phyloP scores from a whole-genome alignment of 2,797 vertebrate genomes.

The Coluber constrictor region DNA sequence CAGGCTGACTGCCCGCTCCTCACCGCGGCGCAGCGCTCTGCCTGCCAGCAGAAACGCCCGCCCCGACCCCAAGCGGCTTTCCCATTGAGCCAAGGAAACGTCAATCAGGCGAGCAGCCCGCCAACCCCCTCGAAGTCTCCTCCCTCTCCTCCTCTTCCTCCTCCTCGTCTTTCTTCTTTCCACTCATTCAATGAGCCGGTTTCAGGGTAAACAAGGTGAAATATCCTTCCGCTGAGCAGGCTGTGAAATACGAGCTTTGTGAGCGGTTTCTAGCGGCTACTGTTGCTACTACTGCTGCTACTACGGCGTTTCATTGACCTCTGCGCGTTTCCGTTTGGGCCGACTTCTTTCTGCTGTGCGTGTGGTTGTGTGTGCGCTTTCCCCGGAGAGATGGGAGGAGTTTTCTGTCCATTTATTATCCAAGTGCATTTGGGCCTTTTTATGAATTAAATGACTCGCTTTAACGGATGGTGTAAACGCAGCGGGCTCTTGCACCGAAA shows the following conservation, averaged over 20 bases:
- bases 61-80: constrained; percentile 60
- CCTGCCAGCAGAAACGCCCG: not conserved
- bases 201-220: constrained; percentile 40
- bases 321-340: not conserved
- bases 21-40: constrained; percentile 47
- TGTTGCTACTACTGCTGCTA: not conserved
- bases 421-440: not conserved
- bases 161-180: not conserved
- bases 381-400: not conserved
- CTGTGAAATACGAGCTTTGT: constrained; percentile 6
- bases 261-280: not conserved
- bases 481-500: not conserved
- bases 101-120: constrained; percentile 41
- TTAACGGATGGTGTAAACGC: not conserved
- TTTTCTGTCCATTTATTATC: not conserved
- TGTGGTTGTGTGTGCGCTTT: not conserved
- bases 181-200: constrained; percentile 12
- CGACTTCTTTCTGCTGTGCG: not conserved
- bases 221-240: constrained; percentile 46
- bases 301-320: not conserved
- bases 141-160: not conserved
- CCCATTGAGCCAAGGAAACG: constrained; percentile 68
- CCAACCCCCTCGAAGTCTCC: constrained; percentile 5
- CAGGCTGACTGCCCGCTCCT: constrained; percentile 60
- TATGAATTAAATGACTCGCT: not conserved